Evolutionary conservation across 1,140 invertebrate genomes (phyloP), one percentile per base, ranked within the genome.

Genomic region (Nylanderia fulva): DNA sequence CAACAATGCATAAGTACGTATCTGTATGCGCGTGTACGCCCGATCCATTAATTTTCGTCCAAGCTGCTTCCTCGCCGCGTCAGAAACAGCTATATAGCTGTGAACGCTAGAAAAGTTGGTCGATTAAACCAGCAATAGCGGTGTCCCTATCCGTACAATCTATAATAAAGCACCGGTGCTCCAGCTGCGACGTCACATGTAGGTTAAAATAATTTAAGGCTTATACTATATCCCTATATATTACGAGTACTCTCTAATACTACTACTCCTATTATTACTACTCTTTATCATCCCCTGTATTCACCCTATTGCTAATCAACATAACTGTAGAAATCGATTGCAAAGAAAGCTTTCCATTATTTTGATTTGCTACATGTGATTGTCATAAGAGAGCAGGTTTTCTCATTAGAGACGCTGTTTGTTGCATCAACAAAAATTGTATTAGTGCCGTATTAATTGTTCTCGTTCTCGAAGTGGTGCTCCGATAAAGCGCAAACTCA

Each of bases 11-110:
- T 90, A 90, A 87, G 86, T 90, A 90, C 85, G 48, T 83, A 74
- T 54, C 58, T 54, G 58, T 69, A 74, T 58, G 75, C 63, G 76
- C 60, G 45, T 88, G 69, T 87, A 86, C 64, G 77, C 82, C 68
- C 83, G 76, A 77, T 82, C 90, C 90, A 91, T 91, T 91, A 91
- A 91, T 91, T 91, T 91, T 87, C 87, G 85, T 90, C 88, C 74
- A 80, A 63, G 82, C 76, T 86, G 86, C 63, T 90, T 90, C 82
- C 88, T 83, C 71, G 75, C 42, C 45, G 74, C 66, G 90, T 91
- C 90, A 91, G 86, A 58, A 66, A 61, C 90, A 91, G 89, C 82
- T 63, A 87, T 85, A 86, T 89, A 91, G 54, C 64, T 36, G 79
- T 82, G 83, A 87, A 89, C 54, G 80, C 75, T 56, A 87, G 89